phyloP scores from a whole-genome alignment of 2,888 invertebrate genomes.

The Heliconius aoede region DNA sequence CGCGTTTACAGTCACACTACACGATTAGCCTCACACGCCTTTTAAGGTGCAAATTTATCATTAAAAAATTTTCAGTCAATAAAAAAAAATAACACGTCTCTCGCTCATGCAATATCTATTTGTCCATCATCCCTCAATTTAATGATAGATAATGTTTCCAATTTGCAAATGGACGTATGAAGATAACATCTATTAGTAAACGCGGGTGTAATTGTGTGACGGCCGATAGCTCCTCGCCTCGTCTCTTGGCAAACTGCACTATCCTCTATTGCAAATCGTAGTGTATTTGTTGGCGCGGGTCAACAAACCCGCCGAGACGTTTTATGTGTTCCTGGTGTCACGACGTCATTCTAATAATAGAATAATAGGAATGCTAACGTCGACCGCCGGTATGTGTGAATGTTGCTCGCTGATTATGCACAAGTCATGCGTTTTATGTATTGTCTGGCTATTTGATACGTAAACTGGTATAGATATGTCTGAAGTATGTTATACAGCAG shows the following conservation, averaged over 20 bases:
- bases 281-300: slow-evolving; percentile 79
- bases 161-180: slow-evolving; percentile 61
- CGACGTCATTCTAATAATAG: slow-evolving; percentile 81
- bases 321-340: slow-evolving; percentile 83
- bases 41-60: no score
- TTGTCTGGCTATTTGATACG: background rate
- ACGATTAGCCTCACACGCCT: no score
- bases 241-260: slow-evolving; percentile 81
- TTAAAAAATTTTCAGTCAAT: no score
- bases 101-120: slow-evolving; percentile 59
- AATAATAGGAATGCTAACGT: slow-evolving; percentile 76
- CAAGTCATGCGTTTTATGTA: slow-evolving; percentile 57
- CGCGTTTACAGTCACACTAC: no score
- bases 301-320: slow-evolving; percentile 75
- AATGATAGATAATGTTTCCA: slow-evolving; percentile 65
- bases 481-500: background rate
- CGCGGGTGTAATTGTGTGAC: slow-evolving; percentile 51
- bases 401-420: slow-evolving; percentile 63
- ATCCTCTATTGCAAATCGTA: slow-evolving; percentile 80
- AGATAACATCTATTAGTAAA: slow-evolving; percentile 52
- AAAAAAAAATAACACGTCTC: slow-evolving; percentile 49
- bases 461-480: background rate
- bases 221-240: slow-evolving; percentile 73
- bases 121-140: slow-evolving; percentile 70
- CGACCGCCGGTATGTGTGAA: slow-evolving; percentile 70